Evolutionary conservation across 1,140 invertebrate genomes (phyloP).

Genomic region (Drosophila pachea): DNA sequence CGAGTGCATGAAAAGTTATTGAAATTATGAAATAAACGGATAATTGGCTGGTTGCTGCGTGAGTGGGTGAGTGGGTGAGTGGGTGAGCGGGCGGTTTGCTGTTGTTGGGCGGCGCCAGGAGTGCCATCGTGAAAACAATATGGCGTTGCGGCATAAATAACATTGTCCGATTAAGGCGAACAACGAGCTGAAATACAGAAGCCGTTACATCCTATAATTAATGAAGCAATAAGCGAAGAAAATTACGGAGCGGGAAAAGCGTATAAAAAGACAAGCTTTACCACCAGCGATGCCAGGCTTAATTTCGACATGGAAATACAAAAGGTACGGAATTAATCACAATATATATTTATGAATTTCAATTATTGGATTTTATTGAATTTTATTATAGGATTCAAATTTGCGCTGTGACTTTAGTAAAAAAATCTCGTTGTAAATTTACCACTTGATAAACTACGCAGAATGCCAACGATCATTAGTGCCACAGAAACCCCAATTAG

Average conservation of each 20-base stretch:
- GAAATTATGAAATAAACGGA: conserved; percentile 75
- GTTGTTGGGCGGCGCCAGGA: conserved; percentile 44
- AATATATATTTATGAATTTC: not conserved
- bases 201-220: conserved; percentile 43
- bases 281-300: too few relatives aligned
- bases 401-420: not conserved
- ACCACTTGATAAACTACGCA: conserved; percentile 61
- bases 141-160: conserved; percentile 50
- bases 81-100: not conserved
- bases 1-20: conserved; percentile 75
- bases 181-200: conserved; percentile 14
- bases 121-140: conserved; percentile 48
- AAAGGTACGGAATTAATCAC: not conserved
- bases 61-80: not conserved
- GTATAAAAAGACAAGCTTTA: too few relatives aligned
- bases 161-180: conserved; percentile 45
- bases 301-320: not conserved
- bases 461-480: conserved; percentile 69
- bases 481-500: conserved; percentile 52
- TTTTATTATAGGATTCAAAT: not conserved
- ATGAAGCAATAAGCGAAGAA: conserved; percentile 44
- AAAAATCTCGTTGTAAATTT: conserved; percentile 18
- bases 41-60: conserved; percentile 54
- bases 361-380: not conserved
- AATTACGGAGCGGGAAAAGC: conserved; percentile 2